Conservation (phyloP, 2,113 vertebrate genomes). For the Platysteira castanea region DNA sequence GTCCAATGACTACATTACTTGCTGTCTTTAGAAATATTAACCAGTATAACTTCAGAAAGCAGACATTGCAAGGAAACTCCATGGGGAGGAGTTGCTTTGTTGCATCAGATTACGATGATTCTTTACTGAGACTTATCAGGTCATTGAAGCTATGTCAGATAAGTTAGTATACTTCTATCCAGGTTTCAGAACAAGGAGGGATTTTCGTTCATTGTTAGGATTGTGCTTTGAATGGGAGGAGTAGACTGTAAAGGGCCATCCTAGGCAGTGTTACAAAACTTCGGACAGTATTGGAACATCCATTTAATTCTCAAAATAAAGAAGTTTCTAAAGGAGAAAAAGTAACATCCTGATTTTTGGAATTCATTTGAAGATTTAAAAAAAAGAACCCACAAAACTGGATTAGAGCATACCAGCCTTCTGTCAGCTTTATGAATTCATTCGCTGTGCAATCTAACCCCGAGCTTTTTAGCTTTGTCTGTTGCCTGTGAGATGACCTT, state of each 20-base stretch:
- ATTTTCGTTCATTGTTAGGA: background rate
- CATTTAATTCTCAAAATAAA: background rate
- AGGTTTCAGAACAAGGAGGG: background rate
- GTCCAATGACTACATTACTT: background rate
- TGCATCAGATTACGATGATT: background rate
- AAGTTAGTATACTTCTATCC: background rate
- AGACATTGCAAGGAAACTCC: background rate
- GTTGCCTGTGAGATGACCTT: constrained; percentile 18
- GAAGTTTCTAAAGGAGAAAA: background rate
- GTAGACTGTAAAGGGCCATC: background rate
- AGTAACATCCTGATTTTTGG: background rate
- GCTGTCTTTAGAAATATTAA: background rate
- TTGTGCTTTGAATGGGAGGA: background rate
- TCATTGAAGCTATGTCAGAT: background rate
- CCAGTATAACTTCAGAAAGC: background rate
- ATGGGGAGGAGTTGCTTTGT: background rate
- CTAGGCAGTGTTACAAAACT: background rate
- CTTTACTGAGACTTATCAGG: background rate
- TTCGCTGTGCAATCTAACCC: background rate
- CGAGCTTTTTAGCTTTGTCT: background rate
- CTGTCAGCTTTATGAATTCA: background rate
- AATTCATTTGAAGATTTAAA: background rate
- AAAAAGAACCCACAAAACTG: background rate
- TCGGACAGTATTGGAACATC: background rate
- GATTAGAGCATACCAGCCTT: background rate